Evolutionary conservation across 2,113 vertebrate species (phyloP), one percentile per base, ranked within the genome.

Genomic region (Triplophysa dalaica): DNA sequence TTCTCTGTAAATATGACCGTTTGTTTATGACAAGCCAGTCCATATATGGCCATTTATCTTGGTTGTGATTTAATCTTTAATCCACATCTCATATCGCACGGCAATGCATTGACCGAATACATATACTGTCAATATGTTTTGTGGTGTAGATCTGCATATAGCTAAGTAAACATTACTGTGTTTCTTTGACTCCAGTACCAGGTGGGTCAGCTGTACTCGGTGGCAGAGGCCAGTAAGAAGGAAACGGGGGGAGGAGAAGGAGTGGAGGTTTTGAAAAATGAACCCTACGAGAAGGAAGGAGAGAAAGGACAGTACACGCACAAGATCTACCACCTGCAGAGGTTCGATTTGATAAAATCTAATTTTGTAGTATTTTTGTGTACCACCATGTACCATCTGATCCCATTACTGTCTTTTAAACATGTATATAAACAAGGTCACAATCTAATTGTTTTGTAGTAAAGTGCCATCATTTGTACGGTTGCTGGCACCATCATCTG

Each of bases 201-300:
- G 84, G 96, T 98, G 86, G 97, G 95, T 13, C 97, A 99, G 89
- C 93, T 99, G 81, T 99, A 95, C 85, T 92, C 97, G 0, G 97
- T 99, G 85, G 97, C 97, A 43, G 96, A 98, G 87, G 96, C 97
- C 90, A 98, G 97, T 89, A 99, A 99, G 88, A 95, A 93, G 82
- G 96, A 98, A 89, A 99, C 97, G 0, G 97, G 97, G n/a, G 97
- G 97, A 77, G 97, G 97, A n/a, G 97, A 99, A 85, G 97, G 97
- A 3, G 96, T 99, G 83, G 95, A 98, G 87, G 96, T 99, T 75
- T 84, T 98, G 81, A 88, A 91, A 82, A 99, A 99, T 0, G 94
- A 96, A 60, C 96, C 97, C 19, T 99, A 99, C 0, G 95, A 98
- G 85, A 92, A 95, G 67, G 93, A 96, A 9, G 95, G 95, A n/a